Evolutionary conservation across 2,797 vertebrate genomes (phyloP), one percentile per base, ranked within the genome.

Genomic region (Oryzias dopingdopingensis): DNA sequence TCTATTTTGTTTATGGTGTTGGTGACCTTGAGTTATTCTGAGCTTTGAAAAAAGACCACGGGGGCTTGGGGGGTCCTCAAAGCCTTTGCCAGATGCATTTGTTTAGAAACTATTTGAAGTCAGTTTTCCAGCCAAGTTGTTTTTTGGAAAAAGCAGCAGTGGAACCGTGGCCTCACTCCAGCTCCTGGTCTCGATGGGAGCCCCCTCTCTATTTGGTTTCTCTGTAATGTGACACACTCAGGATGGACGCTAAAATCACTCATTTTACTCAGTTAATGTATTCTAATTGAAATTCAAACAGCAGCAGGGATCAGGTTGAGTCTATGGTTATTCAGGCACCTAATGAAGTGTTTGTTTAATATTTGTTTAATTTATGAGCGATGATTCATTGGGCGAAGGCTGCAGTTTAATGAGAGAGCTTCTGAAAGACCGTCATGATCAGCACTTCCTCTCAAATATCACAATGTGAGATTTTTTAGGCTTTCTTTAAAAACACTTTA

Each of bases 331-430:
- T 80, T 73, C 61, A 75, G 56, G 59, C 52, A 12, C 49, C 73
- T 87, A 47, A 37, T 37, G 32, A 37, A 79, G 64, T 70, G 72
- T 82, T 87, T 85, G 72, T 77, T 84, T 71, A 56, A 56, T 37
- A 72, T 74, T 74, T 77, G 77, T 83, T 80, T 87, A 71, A 88
- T 88, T 83, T 72, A 85, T 78, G 73, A 80, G 51, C 59, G 49
- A 70, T 66, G 57, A 79, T 61, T 81, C 53, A 74, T 59, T 64
- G 10, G 8, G 29, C 29, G 10, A 32, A 8, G 32, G 10, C n/a
- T 45, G 17, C n/a, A 45, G 8, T 3, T 45, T 17, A 18, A 45
- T 8, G 43, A 45, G 42, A 43, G n/a, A 45, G 17, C n/a, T 18
- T 17, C 18, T 32, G 8, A 10, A 10, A 26, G 24, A 26, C 5